Evolutionary conservation across 2,113 vertebrate genomes (phyloP), one percentile per base, ranked within the genome.

Genomic region (Seriola rivoliana): DNA sequence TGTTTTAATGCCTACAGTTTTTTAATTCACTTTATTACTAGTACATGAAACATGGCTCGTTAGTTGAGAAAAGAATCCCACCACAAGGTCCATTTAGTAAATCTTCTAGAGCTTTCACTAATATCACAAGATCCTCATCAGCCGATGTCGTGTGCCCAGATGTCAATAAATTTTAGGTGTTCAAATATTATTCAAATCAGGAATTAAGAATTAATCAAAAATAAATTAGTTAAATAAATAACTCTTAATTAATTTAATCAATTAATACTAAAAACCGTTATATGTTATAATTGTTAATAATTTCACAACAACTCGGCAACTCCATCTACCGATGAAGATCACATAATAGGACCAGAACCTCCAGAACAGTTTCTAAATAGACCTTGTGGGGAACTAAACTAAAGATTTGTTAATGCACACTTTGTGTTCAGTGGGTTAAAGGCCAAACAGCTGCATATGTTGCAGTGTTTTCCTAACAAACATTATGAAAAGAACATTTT

Each of bases 321-420:
- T 58, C 21, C 11, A 29, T 69, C 42, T 42, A 6, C 23, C 46
- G 21, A 46, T 55, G 75, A 44, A 34, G 59, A 19, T 71, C 46
- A 50, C 29, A 25, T 17, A 38, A 63, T 57, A 5, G 29, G 29
- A 32, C 32, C 17, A 65, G 65, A 80, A 72, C 25, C 67, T 63
- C 36, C 23, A 36, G 17, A 23, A 4, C 54, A 42, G n/a, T 36
- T n/a, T 12, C 46, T 54, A 19, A 64, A 74, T 38, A 10, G 14
- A 64, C 38, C 11, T 14, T 52, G 11, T 21, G 16, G 42, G 58
- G 25, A 36, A 29, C 21, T 69, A 8, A 19, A 32, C 8, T 50
- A 59, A 36, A 42, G 21, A 50, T 48, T 52, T 66, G 12, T 64
- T 63, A 42, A 69, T 42, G 13, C 14, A 54, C 14, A 52, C 7